Conservation (phyloP, 92 coral and sea anemone genomes). For the Phymanthus crucifer region DNA sequence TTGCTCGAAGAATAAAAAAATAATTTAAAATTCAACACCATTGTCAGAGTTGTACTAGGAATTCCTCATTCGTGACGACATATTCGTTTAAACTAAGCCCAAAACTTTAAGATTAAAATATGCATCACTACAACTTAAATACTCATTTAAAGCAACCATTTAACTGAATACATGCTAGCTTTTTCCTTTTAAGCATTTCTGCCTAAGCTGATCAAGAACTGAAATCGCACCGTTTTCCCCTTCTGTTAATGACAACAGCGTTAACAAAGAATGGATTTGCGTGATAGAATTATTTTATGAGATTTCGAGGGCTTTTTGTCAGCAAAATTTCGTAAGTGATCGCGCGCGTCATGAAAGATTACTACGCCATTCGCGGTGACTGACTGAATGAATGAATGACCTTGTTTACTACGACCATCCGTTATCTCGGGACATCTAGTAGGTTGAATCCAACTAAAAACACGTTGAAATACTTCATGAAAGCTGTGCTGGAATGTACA, state of each 20-base stretch:
- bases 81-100: too few relatives aligned
- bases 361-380: conserved; percentile 7
- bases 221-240: neutral
- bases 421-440: conserved; percentile 9
- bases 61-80: too few relatives aligned
- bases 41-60: too few relatives aligned
- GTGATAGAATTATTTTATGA: too few relatives aligned
- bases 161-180: neutral
- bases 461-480: conserved; percentile 19
- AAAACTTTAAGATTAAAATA: too few relatives aligned
- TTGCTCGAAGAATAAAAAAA: neutral
- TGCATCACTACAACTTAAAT: too few relatives aligned
- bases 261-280: neutral
- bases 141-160: neutral
- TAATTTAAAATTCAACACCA: too few relatives aligned
- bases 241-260: neutral
- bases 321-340: neutral
- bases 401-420: conserved; percentile 26
- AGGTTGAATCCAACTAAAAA: neutral
- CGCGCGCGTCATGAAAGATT: conserved; percentile 1
- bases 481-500: neutral
- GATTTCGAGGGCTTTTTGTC: neutral
- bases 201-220: neutral
- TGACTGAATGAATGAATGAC: conserved; percentile 29
- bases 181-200: neutral